Evolutionary conservation across 2,888 invertebrate species (phyloP), one percentile per base, ranked within the genome.

Genomic region (Cyclophora punctaria): DNA sequence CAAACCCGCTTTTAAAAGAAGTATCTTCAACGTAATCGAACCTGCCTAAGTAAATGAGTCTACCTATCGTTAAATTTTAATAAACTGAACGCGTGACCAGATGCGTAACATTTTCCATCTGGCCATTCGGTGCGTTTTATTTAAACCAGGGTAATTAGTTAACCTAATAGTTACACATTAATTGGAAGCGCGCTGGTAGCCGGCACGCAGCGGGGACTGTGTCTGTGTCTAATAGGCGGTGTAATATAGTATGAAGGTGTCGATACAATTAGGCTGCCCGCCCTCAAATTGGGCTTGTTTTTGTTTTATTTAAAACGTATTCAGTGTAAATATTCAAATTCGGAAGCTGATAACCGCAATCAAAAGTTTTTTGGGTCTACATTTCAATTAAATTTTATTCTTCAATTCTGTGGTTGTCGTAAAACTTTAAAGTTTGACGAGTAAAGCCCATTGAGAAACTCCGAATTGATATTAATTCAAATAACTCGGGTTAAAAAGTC

Each of bases 381-480:
- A 80, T 87, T 86, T 88, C 87, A 88, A 88, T 88, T 88, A 87
- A 88, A 84, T 86, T 88, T 88, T 87, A 88, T 88, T 84, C 78
- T 82, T 82, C 84, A 80, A 82, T 85, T 79, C 84, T 78, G 83
- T 78, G 83, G 77, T 80, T 73, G 80, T 83, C 85, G 81, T 88
- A 88, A 88, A 88, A 86, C 75, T 87, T 86, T 86, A 88, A 82
- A 82, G 83, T 86, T 82, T 79, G 87, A 88, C 85, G 80, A 86
- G 87, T 87, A 80, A 87, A 87, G 83, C 83, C 88, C 88, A 88
- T 87, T 88, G 87, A 88, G 86, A 77, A 86, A 85, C 84, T 84
- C 84, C 79, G 87, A 82, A 87, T 87, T 85, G 86, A 88, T 87
- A 88, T 87, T 86, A 88, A 88, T 88, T 87, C 88, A 88, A 88